A percentile compares a stretch with the other conserved stretches of the same genome.
Evolutionary conservation across 2,888 invertebrate genomes (phyloP).

Genomic region (Ormyrus thymus): DNA sequence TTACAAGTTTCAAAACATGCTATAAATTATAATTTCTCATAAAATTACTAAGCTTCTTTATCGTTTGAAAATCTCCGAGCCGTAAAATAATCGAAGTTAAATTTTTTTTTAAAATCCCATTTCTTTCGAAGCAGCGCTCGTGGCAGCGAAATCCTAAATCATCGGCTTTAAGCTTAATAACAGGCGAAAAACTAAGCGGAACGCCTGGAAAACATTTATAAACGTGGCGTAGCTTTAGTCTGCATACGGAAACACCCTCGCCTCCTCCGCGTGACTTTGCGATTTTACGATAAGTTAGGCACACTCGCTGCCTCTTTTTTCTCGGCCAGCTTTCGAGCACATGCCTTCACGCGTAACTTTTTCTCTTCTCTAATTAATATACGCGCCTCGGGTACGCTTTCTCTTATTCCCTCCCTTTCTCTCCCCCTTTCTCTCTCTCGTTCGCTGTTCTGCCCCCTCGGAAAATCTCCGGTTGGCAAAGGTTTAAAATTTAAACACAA

Average conservation of each 20-base stretch:
- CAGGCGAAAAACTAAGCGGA: background rate
- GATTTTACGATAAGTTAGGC: conserved; percentile 42
- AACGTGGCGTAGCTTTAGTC: too few species aligned
- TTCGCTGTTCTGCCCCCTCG: conserved; percentile 51
- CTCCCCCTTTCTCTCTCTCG: background rate
- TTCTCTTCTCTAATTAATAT: conserved; percentile 29
- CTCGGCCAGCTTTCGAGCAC: background rate
- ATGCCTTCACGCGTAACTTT: conserved; percentile 1
- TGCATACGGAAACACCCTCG: background rate
- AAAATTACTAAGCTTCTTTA: background rate
- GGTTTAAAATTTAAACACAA: conserved; percentile 68
- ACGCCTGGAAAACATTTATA: background rate
- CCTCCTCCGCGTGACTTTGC: conserved; percentile 16
- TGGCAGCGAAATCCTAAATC: conserved; percentile 6
- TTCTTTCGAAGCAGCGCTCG: background rate
- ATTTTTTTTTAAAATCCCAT: background rate
- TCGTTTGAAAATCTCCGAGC: background rate
- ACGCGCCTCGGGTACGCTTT: conserved; percentile 36
- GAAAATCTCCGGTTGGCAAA: conserved; percentile 63
- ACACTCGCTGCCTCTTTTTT: conserved; percentile 14
- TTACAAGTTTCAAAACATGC: too few species aligned
- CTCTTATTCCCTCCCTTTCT: conserved; percentile 10
- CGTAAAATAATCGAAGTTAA: background rate
- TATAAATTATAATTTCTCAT: background rate
- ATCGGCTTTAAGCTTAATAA: conserved; percentile 16